Percentiles rank a stretch among this genome's conserved stretches.
phyloP scores from a whole-genome alignment of 30 jellyfish, hydroid and myxozoan species.

The Sanderia malayensis region DNA sequence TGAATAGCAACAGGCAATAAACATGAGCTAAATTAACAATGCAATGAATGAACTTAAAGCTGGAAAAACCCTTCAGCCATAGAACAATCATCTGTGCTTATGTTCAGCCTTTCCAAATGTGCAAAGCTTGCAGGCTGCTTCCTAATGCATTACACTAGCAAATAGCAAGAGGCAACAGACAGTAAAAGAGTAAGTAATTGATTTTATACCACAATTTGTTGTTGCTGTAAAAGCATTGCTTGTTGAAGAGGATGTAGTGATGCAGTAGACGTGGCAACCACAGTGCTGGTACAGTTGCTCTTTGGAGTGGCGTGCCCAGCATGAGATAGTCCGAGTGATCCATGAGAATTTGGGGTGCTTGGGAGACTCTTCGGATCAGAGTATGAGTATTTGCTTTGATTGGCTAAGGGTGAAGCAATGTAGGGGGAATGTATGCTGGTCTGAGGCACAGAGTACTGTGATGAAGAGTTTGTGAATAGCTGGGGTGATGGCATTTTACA shows the following conservation, averaged over 20 bases:
- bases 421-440: slow-evolving; percentile 17
- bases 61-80: too few species aligned
- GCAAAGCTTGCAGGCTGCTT: too few species aligned
- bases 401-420: slow-evolving; percentile 3
- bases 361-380: slow-evolving; percentile 20
- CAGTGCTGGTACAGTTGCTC: slow-evolving; percentile 14
- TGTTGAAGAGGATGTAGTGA: slow-evolving; percentile 91
- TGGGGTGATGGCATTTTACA: slow-evolving; percentile 57
- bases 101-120: too few species aligned
- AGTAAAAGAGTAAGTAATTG: too few species aligned
- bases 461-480: slow-evolving; percentile 64
- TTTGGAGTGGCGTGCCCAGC: slow-evolving; percentile 23
- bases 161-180: too few species aligned
- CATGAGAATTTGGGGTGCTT: slow-evolving; percentile 23
- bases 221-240: slow-evolving; percentile 90
- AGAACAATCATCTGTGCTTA: too few species aligned
- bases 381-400: slow-evolving; percentile 22
- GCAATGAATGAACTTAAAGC: too few species aligned
- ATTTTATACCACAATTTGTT: slow-evolving; percentile 64
- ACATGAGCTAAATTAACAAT: too few species aligned
- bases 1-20: too few species aligned
- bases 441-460: slow-evolving; percentile 38
- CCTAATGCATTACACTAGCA: too few species aligned
- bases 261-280: slow-evolving; percentile 57
- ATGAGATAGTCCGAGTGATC: slow-evolving; percentile 21